These are phyloP conservation scores for Vidua macroura DNA, from an alignment of 2,113 vertebrate species.

Conservation along the genomic window DNA sequence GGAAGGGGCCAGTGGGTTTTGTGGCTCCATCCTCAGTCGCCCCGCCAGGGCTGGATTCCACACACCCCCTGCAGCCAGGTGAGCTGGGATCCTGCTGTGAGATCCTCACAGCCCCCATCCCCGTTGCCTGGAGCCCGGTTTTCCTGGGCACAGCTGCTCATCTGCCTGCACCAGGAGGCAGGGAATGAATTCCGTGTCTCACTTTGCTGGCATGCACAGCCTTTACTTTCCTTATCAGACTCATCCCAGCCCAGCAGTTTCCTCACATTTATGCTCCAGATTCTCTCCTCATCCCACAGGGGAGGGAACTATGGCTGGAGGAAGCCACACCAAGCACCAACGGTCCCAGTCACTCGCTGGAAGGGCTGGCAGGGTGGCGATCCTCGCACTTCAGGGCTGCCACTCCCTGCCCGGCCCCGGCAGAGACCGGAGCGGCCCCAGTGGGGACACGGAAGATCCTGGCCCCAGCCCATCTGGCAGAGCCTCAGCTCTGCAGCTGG, in stretches of 20 bases:
- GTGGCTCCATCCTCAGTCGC: rapidly evolving
- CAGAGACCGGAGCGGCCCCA: rapidly evolving
- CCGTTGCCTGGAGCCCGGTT: neutral
- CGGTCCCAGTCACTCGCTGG: rapidly evolving
- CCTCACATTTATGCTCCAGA: rapidly evolving
- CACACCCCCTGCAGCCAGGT: neutral
- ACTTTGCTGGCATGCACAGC: rapidly evolving
- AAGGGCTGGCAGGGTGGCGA: neutral
- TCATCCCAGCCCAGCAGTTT: neutral
- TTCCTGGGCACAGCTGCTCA: neutral
- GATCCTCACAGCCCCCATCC: neutral
- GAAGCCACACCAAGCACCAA: neutral
- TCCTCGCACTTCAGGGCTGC: rapidly evolving
- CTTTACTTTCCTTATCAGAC: neutral
- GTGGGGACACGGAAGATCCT: rapidly evolving
- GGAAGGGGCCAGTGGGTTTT: neutral
- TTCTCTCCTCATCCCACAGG: too few relatives aligned
- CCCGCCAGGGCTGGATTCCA: neutral
- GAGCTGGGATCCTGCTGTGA: neutral
- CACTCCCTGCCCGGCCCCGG: rapidly evolving
- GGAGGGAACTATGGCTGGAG: rapidly evolving
- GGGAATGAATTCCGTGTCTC: rapidly evolving
- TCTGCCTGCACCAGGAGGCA: neutral
- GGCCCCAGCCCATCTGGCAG: neutral
- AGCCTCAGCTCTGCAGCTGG: neutral